Conservation (phyloP, 2,797 vertebrate genomes). For the Rallus crepitans region DNA sequence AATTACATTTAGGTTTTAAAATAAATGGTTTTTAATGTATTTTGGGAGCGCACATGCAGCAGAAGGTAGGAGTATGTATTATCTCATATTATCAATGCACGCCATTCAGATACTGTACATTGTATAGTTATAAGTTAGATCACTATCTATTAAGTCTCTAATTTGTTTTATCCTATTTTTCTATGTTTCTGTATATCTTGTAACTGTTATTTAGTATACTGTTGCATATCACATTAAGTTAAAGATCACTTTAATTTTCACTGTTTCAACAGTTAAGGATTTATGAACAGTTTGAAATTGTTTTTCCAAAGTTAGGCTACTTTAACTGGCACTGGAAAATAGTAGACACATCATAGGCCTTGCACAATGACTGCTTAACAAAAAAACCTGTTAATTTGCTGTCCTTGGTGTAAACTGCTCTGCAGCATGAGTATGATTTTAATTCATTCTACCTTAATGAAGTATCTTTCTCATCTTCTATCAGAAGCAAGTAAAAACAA, state of each 20-base stretch:
- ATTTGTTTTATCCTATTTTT: background rate
- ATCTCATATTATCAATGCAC: background rate
- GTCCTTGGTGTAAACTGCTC: background rate
- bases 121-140: background rate
- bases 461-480: background rate
- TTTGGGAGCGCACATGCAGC: background rate
- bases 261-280: background rate
- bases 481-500: background rate
- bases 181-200: accelerated
- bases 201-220: background rate
- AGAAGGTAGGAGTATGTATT: background rate
- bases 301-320: background rate
- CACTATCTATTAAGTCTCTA: background rate
- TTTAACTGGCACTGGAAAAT: background rate
- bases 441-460: background rate
- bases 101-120: background rate
- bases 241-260: background rate
- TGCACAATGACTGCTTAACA: background rate
- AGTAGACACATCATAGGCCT: background rate
- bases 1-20: background rate
- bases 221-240: background rate
- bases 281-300: background rate
- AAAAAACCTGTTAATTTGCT: background rate
- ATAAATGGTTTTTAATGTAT: background rate
- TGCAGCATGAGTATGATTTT: background rate